Evolutionary conservation across 1,140 invertebrate species (phyloP).

Genomic region (Steinernema khuongi): DNA sequence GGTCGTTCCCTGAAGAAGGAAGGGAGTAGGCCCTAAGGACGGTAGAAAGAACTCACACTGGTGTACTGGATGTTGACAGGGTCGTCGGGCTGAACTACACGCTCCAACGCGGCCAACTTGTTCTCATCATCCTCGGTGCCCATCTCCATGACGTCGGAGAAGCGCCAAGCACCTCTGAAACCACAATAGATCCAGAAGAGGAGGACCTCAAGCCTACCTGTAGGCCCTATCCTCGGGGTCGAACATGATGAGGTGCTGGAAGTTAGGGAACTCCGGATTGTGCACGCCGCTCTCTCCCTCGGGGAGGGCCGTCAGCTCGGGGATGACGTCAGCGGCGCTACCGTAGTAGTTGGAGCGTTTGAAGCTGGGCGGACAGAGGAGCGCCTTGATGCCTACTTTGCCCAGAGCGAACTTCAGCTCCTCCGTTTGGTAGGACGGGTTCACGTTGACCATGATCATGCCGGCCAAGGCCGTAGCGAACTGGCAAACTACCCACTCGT

Average conservation of each 20-base stretch:
- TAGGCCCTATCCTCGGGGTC: constrained; percentile 40
- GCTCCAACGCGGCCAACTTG: constrained; percentile 60
- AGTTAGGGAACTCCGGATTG: constrained; percentile 48
- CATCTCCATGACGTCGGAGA: constrained; percentile 48
- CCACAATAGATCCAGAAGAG: not conserved
- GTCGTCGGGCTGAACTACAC: constrained; percentile 59
- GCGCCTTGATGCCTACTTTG: constrained; percentile 48
- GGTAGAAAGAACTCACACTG: constrained; percentile 32
- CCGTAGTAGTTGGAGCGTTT: constrained; percentile 53
- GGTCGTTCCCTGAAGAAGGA: constrained; percentile 69
- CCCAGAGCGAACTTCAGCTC: constrained; percentile 76
- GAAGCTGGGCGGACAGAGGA: constrained; percentile 46
- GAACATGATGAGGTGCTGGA: constrained; percentile 57
- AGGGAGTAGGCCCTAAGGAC: not conserved
- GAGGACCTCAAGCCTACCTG: not conserved
- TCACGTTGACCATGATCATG: constrained; percentile 70
- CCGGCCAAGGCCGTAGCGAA: constrained; percentile 75
- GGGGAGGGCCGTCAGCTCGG: constrained; percentile 40
- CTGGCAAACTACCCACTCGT: constrained; percentile 74
- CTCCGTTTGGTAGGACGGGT: constrained; percentile 72
- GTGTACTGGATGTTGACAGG: constrained; percentile 58
- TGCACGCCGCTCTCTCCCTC: constrained; percentile 43
- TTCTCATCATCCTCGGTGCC: constrained; percentile 60
- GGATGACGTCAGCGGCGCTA: constrained; percentile 44
- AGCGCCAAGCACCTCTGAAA: constrained; percentile 56